Percentiles rank a stretch among this genome's conserved stretches.
Conservation (phyloP, 2,113 vertebrate species). For the Catharus bicknelli region DNA sequence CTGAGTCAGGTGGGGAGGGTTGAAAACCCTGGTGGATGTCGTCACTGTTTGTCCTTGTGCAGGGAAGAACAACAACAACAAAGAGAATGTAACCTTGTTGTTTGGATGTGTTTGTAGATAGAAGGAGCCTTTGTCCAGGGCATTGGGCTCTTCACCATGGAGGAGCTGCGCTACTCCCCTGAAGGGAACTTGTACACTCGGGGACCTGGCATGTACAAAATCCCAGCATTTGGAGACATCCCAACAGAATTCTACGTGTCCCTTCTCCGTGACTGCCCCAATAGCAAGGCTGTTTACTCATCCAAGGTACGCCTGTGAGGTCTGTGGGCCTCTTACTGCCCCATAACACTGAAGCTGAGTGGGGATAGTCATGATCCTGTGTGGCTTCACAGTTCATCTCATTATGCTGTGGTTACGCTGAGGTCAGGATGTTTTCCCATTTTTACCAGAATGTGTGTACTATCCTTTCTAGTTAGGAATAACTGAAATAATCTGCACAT, state of each 20-base stretch:
- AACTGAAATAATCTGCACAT: neutral
- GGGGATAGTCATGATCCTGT: neutral
- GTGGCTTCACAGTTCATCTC: neutral
- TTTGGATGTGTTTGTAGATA: slow-evolving; percentile 75
- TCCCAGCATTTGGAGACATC: slow-evolving; percentile 91
- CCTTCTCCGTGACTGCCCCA: slow-evolving; percentile 88
- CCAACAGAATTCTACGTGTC: slow-evolving; percentile 86
- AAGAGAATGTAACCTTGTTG: neutral
- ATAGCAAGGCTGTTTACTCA: slow-evolving; percentile 89
- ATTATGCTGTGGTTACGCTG: neutral
- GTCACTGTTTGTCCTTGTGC: neutral
- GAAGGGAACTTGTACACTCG: slow-evolving; percentile 86
- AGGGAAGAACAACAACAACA: neutral
- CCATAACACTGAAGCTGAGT: neutral
- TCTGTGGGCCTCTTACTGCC: neutral
- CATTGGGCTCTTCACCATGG: slow-evolving; percentile 92
- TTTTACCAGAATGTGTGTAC: neutral
- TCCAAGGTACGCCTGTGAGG: slow-evolving; percentile 82
- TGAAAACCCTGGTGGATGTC: neutral
- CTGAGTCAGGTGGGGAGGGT: neutral
- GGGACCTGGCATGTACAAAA: slow-evolving; percentile 96
- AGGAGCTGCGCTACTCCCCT: slow-evolving; percentile 91
- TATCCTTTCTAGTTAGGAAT: neutral
- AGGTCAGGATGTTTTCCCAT: neutral
- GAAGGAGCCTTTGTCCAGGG: slow-evolving; percentile 95